Percentiles rank a stretch among this genome's conserved stretches.
phyloP scores from a whole-genome alignment of 1,140 invertebrate genomes.

The Sitophilus oryzae region DNA sequence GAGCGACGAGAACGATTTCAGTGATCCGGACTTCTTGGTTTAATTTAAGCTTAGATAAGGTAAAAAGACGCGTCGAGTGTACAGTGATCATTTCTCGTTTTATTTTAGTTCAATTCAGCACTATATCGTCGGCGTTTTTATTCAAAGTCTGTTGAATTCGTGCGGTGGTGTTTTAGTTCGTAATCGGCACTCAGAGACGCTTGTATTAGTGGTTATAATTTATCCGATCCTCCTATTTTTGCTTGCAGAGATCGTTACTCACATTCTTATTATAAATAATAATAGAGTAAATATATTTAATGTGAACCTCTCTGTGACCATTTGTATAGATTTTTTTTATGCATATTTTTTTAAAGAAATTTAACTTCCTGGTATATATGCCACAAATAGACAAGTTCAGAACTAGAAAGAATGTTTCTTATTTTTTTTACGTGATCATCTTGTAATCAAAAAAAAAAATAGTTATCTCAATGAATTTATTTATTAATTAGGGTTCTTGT shows the following conservation, averaged over 20 bases:
- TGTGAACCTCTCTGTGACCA: constrained; percentile 30
- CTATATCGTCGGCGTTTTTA: background rate
- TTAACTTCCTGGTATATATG: background rate
- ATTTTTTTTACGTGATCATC: too few species aligned
- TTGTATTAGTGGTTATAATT: constrained; percentile 14
- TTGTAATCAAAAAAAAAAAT: too few species aligned
- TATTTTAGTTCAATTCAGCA: constrained; percentile 24
- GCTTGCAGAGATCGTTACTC: constrained; percentile 17
- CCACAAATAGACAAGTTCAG: background rate
- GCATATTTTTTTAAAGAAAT: constrained; percentile 17
- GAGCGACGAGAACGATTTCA: constrained; percentile 56
- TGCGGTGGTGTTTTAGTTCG: constrained; percentile 4
- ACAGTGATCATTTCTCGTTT: constrained; percentile 35
- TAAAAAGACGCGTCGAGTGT: constrained; percentile 22
- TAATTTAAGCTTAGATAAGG: constrained; percentile 31
- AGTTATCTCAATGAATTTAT: too few species aligned
- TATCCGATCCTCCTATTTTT: constrained; percentile 4
- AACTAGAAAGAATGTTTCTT: too few species aligned
- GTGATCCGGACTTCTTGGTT: constrained; percentile 63
- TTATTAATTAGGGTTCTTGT: too few species aligned
- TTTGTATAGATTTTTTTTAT: constrained; percentile 34
- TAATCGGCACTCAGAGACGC: constrained; percentile 16
- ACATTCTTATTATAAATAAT: constrained; percentile 28
- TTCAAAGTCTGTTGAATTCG: constrained; percentile 5
- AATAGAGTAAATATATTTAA: constrained; percentile 32